Percentiles rank a stretch among this genome's conserved stretches.
These are phyloP conservation scores for Venusia cambrica DNA, from an alignment of 2,888 invertebrate species.

Conservation along the genomic window DNA sequence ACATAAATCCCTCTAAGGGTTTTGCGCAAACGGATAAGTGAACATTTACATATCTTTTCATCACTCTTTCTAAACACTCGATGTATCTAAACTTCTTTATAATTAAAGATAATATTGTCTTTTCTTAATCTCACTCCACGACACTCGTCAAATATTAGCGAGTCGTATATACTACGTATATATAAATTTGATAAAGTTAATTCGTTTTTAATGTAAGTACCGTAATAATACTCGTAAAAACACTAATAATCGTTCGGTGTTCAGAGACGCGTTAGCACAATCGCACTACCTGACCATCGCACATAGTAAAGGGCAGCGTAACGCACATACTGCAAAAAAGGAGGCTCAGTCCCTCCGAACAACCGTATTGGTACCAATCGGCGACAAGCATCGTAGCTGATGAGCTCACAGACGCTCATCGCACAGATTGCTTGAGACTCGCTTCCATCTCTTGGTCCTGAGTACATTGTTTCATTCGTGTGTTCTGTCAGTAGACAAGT, in stretches of 20 bases:
- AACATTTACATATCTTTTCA: constrained; percentile 23
- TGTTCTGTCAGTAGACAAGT: constrained; percentile 15
- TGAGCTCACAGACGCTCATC: no score
- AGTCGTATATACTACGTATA: constrained; percentile 75
- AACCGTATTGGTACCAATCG: no score
- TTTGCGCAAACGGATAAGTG: constrained; percentile 24
- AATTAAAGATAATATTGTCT: constrained; percentile 78
- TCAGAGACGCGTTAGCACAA: constrained; percentile 49
- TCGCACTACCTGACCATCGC: constrained; percentile 6
- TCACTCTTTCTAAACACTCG: constrained; percentile 48
- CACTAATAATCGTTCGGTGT: constrained; percentile 56
- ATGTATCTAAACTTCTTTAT: constrained; percentile 59
- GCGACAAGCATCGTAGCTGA: no score
- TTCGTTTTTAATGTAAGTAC: constrained; percentile 73
- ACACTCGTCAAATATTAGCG: constrained; percentile 74
- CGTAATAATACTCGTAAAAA: constrained; percentile 67
- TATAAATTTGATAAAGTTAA: constrained; percentile 80
- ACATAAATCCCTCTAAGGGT: constrained; percentile 30
- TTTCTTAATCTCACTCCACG: constrained; percentile 78
- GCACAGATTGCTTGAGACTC: no score
- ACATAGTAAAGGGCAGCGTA: not conserved
- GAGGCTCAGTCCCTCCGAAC: no score
- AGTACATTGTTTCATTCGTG: no score
- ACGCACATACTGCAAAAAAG: not conserved
- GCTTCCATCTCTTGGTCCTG: no score